A percentile compares a stretch with the other conserved stretches of the same genome.
These are phyloP conservation scores for Amblyornis subalaris DNA, from an alignment of 2,113 vertebrate genomes.

Conservation along the genomic window DNA sequence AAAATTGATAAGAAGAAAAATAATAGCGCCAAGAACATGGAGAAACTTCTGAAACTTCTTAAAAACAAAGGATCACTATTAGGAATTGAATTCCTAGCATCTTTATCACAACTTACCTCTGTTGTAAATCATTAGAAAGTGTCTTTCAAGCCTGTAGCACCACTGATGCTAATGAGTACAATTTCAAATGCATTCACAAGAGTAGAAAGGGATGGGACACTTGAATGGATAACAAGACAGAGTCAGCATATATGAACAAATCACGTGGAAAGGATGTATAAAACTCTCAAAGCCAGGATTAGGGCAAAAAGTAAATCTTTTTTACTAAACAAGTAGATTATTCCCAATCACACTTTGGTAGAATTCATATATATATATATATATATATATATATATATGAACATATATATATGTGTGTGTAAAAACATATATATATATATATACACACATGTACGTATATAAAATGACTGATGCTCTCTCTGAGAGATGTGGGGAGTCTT, in stretches of 20 bases:
- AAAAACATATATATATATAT: background rate
- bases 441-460: too few species aligned
- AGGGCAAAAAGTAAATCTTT: background rate
- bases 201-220: background rate
- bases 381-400: background rate
- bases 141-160: background rate
- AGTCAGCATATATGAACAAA: background rate
- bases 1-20: background rate
- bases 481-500: background rate
- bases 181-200: background rate
- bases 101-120: background rate
- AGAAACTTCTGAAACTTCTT: background rate
- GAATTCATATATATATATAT: background rate
- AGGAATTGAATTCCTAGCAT: background rate
- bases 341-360: background rate
- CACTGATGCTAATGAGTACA: background rate
- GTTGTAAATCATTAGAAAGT: background rate
- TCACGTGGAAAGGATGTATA: background rate
- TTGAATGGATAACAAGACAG: background rate
- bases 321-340: background rate
- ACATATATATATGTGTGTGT: too few species aligned
- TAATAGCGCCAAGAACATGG: background rate
- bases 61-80: background rate
- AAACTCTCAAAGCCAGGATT: background rate
- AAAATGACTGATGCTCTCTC: background rate